Evolutionary conservation across 2,113 vertebrate genomes (phyloP), one percentile per base, ranked within the genome.

Genomic region (Cacatua alba): DNA sequence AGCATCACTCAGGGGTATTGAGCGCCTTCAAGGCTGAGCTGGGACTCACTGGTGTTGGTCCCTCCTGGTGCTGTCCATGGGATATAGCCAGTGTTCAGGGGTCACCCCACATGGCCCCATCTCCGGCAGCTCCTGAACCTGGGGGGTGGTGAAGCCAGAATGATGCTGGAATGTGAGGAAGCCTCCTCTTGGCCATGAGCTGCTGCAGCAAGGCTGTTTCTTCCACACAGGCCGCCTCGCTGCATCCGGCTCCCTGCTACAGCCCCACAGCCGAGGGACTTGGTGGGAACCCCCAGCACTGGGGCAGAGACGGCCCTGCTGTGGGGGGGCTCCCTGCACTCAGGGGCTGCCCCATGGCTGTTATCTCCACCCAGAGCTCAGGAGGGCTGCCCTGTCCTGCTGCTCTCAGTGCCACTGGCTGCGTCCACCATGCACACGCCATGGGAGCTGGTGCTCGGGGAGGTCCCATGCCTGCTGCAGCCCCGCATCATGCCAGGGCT

Each of bases 11-110:
- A 10, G 3, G 26, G 0, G n/a, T 33, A 62, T 57, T 1, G 2
- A 60, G 17, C 26, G 5, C 63, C 3, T 9, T 53, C 17, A 11
- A 16, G 5, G 16, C 76, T 62, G 77, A 77, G 20, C 26, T 79
- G 49, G 65, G 51, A 11, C 25, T 35, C 0, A 0, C 29, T 62
- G 29, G 11, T 1, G 0, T 59, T 20, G 0, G 15, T 48, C 21
- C 18, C 25, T n/a, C 14, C 0, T 8, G 3, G 43, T 14, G 12
- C 5, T 52, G 37, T 17, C 23, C 4, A 37, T 37, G 14, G 52
- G 63, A 24, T 10, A 9, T 31, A 71, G 43, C 44, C 35, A 11
- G 6, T 8, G 2, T 15, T 23, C 2, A 0, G 48, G 37, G 37
- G 37, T 37, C 37, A 37, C 37, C 37, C 37, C 37, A 37, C 37